Base-by-base conservation (phyloP, 2,113 vertebrate species). In the Labeo catla region DNA sequence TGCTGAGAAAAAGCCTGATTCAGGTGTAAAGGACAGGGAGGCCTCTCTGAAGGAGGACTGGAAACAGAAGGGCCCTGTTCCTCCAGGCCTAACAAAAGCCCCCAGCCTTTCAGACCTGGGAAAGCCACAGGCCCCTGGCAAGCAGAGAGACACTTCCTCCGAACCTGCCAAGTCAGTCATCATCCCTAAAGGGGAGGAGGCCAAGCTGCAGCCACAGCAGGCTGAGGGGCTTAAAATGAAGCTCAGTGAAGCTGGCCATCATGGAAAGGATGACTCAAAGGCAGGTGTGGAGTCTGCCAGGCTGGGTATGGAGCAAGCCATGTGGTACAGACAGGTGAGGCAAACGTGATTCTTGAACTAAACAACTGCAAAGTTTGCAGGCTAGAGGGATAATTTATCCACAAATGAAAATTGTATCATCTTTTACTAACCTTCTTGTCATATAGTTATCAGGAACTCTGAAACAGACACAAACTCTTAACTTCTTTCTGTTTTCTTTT, bases 311-410 rank as follows among this genome's bases (percentile, higher is more conserved):
- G 98, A 99, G 87, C 97, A 97, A 12, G 95, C 97, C 65, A 96
- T 98, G 90, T 99, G 98, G 98, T 99, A 99, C 93, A 95, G 98
- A 96, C 98, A 99, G 97, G 98, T 99, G 97, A 96, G 82, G 15
- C n/a, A 49, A 81, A 49, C 73, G 52, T 83, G 19, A 28, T 61
- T 59, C 61, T 79, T 68, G 36, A 73, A 57, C 34, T 70, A 57
- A 74, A 63, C 15, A 8, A 36, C 61, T 79, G 12, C 45, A 76
- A 11, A 23, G n/a, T 76, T 76, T 0, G 3, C 45, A 50, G 8
- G 45, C 73, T 76, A 28, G n/a, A 50, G 73, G 19, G n/a, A 76
- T 28, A 50, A 49, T 76, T 50, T 11, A 15, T 6, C 11, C 2
- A 74, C 11, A 74, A 49, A 49, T 74, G 0, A 49, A 74, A 49